These are phyloP conservation scores for Harpagoxenus sublaevis DNA, from an alignment of 2,888 invertebrate species.

Conservation along the genomic window DNA sequence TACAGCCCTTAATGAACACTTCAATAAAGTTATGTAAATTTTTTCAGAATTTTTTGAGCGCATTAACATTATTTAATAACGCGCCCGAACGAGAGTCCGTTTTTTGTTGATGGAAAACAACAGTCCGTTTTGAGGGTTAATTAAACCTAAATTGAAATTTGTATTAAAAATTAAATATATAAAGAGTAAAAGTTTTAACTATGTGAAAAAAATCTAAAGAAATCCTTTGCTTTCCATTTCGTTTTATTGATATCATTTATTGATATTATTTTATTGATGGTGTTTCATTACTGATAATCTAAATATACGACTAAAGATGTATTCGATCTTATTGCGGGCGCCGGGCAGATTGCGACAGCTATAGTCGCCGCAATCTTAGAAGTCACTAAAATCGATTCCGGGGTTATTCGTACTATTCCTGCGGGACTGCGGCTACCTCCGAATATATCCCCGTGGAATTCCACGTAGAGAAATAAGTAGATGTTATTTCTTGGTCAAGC, in stretches of 20 bases:
- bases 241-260: neutral
- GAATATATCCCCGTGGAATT: slow-evolving; percentile 4
- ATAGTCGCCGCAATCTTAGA: slow-evolving; percentile 25
- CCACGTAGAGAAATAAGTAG: slow-evolving; percentile 2
- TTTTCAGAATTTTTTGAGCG: too few species aligned
- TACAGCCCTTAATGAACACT: too few species aligned
- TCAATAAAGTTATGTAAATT: too few species aligned
- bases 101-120: too few species aligned
- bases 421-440: neutral
- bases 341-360: slow-evolving; percentile 18
- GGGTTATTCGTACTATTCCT: slow-evolving; percentile 30
- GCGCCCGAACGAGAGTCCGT: too few species aligned
- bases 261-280: neutral
- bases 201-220: neutral
- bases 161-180: neutral
- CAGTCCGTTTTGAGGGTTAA: neutral
- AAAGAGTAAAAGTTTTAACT: slow-evolving; percentile 3
- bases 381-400: slow-evolving; percentile 11
- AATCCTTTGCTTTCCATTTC: neutral
- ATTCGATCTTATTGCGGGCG: neutral
- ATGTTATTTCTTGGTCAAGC: slow-evolving; percentile 23
- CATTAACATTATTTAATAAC: too few species aligned
- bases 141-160: neutral
- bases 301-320: neutral
- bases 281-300: neutral